These are phyloP conservation scores for Pollimyrus isidori DNA, from an alignment of 2,113 vertebrate species.

Conservation along the genomic window DNA sequence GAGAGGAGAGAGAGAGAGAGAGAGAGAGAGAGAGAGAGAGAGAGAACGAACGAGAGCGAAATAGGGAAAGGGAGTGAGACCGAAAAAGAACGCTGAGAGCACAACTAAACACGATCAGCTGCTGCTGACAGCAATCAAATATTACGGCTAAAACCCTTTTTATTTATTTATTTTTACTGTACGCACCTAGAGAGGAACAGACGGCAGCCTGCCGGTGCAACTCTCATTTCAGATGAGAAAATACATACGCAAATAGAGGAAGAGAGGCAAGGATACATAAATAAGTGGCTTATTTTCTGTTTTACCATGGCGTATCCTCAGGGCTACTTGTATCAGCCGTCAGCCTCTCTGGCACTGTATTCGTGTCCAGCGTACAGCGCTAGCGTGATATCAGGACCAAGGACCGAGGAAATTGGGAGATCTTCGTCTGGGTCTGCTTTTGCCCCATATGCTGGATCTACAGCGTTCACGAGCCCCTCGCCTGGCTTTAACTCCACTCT, in stretches of 20 bases:
- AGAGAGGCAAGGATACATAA: constrained; percentile 22
- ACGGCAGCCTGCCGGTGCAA: constrained; percentile 28
- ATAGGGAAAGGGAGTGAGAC: constrained; percentile 30
- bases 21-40: constrained; percentile 42
- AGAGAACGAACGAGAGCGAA: constrained; percentile 34
- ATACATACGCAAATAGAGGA: constrained; percentile 26
- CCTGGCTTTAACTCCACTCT: constrained; percentile 78
- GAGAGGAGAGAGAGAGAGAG: constrained; percentile 40
- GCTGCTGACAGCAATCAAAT: constrained; percentile 39
- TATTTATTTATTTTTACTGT: constrained; percentile 17
- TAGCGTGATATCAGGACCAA: constrained; percentile 73
- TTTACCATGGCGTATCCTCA: constrained; percentile 88
- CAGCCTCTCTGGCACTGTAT: constrained; percentile 80
- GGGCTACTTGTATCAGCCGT: constrained; percentile 88
- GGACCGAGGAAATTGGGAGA: constrained; percentile 82
- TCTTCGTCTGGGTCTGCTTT: constrained; percentile 86
- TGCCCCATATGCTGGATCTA: constrained; percentile 82
- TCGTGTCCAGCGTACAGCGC: constrained; percentile 81
- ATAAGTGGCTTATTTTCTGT: constrained; percentile 38
- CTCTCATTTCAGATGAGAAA: constrained; percentile 33
- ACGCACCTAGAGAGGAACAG: constrained; percentile 12
- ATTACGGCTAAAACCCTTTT: constrained; percentile 6
- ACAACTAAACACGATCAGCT: constrained; percentile 35
- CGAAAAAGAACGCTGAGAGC: constrained; percentile 13
- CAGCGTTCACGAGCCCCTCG: constrained; percentile 73